These are phyloP conservation scores for Aleiodes leptofemur DNA, from an alignment of 2,888 invertebrate genomes.

Conservation along the genomic window DNA sequence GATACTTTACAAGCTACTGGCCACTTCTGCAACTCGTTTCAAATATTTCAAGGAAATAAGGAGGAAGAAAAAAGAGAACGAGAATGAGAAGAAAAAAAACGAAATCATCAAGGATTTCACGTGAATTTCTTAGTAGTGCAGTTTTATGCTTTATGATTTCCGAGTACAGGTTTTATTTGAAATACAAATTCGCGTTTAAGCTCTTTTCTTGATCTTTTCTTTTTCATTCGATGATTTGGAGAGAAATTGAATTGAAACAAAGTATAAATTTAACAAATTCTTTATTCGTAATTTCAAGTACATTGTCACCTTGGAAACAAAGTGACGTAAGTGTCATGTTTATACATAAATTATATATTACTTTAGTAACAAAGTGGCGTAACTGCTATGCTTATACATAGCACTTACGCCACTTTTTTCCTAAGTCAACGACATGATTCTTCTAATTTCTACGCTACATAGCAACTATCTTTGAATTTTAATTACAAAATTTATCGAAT, in stretches of 20 bases:
- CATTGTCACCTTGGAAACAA: too few species aligned
- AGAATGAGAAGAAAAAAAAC: neutral
- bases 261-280: neutral
- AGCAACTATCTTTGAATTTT: too few species aligned
- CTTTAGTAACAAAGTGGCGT: too few species aligned
- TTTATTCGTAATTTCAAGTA: neutral
- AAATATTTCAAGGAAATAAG: neutral
- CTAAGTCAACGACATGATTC: too few species aligned
- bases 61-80: neutral
- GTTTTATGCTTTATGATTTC: conserved; percentile 14
- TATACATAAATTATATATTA: too few species aligned
- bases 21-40: conserved; percentile 9
- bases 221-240: neutral
- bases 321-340: too few species aligned
- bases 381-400: too few species aligned
- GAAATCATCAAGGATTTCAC: conserved; percentile 25
- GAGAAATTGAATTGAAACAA: neutral
- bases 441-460: too few species aligned
- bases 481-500: too few species aligned
- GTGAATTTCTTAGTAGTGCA: conserved; percentile 12
- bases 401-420: too few species aligned
- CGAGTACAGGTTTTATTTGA: neutral
- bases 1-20: conserved; percentile 23
- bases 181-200: neutral
- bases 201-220: neutral